A percentile compares a stretch with the other conserved stretches of the same genome.
phyloP scores from a whole-genome alignment of 2,113 vertebrate genomes.

The Pterophyllum scalare region DNA sequence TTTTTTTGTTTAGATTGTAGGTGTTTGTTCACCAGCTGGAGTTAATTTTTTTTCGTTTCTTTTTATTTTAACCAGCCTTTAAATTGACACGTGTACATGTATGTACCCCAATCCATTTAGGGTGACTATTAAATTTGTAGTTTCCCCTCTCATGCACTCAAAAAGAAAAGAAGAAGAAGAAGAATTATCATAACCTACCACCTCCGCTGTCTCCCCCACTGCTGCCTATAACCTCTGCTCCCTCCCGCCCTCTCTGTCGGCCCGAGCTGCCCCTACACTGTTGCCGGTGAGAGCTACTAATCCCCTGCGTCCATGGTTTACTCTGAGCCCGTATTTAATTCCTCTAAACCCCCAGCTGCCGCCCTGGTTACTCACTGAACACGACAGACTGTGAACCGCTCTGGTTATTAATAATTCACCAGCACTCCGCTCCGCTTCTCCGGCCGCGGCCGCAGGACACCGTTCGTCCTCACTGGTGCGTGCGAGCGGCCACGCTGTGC shows the following conservation, averaged over 20 bases:
- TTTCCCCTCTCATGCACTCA: neutral
- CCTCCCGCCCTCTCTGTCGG: slow-evolving; percentile 54
- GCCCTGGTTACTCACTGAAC: slow-evolving; percentile 80
- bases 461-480: slow-evolving; percentile 52
- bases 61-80: no score
- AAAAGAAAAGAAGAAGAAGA: neutral
- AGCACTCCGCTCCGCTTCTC: slow-evolving; percentile 71
- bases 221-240: slow-evolving; percentile 33
- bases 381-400: slow-evolving; percentile 83
- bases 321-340: slow-evolving; percentile 86
- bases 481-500: slow-evolving; percentile 29
- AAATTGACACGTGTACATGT: neutral
- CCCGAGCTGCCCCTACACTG: slow-evolving; percentile 71
- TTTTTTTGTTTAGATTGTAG: neutral
- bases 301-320: slow-evolving; percentile 82
- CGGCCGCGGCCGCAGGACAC: slow-evolving; percentile 72
- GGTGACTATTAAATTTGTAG: neutral
- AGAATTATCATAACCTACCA: slow-evolving; percentile 24
- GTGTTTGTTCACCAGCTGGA: neutral
- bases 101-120: neutral
- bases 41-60: neutral
- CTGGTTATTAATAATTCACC: slow-evolving; percentile 86
- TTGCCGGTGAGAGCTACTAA: slow-evolving; percentile 81
- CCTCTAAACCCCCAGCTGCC: slow-evolving; percentile 86
- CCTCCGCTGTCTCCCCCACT: slow-evolving; percentile 22